A percentile compares a stretch with the other conserved stretches of the same genome.
phyloP scores from a whole-genome alignment of 2,888 invertebrate species.

The Spilarctia lutea region DNA sequence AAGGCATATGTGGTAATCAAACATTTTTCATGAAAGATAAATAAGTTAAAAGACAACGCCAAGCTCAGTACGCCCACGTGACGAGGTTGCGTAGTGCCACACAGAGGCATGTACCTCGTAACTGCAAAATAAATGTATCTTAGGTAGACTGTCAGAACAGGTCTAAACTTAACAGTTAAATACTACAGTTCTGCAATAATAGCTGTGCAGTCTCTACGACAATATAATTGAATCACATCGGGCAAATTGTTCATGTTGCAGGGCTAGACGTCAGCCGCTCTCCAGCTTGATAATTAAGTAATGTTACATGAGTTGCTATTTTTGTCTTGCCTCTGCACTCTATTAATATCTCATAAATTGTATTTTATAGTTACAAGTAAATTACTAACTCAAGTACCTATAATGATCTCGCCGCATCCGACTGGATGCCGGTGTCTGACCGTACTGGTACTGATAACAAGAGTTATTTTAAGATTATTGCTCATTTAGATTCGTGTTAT shows the following conservation, averaged over 20 bases:
- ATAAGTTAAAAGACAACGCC: too few species aligned
- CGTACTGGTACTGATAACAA: slow-evolving; percentile 57
- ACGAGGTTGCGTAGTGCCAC: slow-evolving; percentile 8
- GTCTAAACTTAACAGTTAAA: slow-evolving; percentile 46
- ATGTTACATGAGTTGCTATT: slow-evolving; percentile 69
- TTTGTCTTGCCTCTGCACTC: slow-evolving; percentile 66
- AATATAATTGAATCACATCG: slow-evolving; percentile 72
- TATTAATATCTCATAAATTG: slow-evolving; percentile 78
- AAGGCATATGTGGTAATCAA: neutral
- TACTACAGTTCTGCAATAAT: slow-evolving; percentile 64
- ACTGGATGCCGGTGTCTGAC: slow-evolving; percentile 45
- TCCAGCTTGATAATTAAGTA: slow-evolving; percentile 63
- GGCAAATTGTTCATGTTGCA: slow-evolving; percentile 59
- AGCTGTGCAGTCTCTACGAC: slow-evolving; percentile 64
- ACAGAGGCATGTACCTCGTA: neutral
- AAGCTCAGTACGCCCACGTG: neutral
- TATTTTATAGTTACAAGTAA: slow-evolving; percentile 68
- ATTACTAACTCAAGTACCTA: slow-evolving; percentile 75
- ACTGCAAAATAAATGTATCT: slow-evolving; percentile 21
- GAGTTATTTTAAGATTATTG: slow-evolving; percentile 68
- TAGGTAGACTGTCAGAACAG: slow-evolving; percentile 21
- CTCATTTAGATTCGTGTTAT: slow-evolving; percentile 61
- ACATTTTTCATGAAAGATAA: neutral
- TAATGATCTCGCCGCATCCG: slow-evolving; percentile 62
- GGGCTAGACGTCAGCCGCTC: slow-evolving; percentile 44